Base-by-base conservation (phyloP, 2,888 invertebrate species). In the Trichopria drosophilae region DNA sequence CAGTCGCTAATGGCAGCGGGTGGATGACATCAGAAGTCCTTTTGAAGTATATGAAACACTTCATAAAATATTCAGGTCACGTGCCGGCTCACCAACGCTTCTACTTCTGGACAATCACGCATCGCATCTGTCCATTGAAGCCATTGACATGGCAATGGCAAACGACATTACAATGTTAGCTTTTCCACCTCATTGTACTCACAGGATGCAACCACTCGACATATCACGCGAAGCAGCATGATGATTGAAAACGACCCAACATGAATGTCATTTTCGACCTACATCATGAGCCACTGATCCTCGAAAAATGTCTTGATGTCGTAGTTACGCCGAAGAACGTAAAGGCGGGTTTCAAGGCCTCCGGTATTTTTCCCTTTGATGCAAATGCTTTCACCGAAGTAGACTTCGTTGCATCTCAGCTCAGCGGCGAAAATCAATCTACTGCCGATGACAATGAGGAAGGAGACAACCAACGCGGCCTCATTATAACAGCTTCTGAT, bases 121-220 rank as follows among this genome's bases (percentile, higher is more conserved):
- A 29, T 6, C 5, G 4, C 29, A 29, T 9, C 5, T 4, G 4
- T 29, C 29, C 5, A 29, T 4, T 6, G 46, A 52, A 22, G 57
- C 53, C 15, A 32, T 69, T 26, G 58, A 66, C 43, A 55, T n/a
- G 19, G 63, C 62, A 19, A 60, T 59, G 55, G 59, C 60, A 23
- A 60, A 62, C 53, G 65, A 66, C 5, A 57, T 70, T 18, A 48
- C 61, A 12, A 49, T 67, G 41, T 3, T 36, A 3, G 16, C 36
- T 10, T 36, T 36, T 4, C 36, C 51, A 67, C 35, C 62, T 60
- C 39, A 62, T 65, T 55, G 64, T 62, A 24, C 66, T 60, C 35
- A 67, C 19, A 16, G 16, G 6, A 36, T 36, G 36, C 36, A 36
- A 20, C 36, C 36, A 36, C 18, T 36, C 4, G 36, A 36, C 20